Evolutionary conservation across 2,113 vertebrate species (phyloP).

Genomic region (Pardalotus punctatus): DNA sequence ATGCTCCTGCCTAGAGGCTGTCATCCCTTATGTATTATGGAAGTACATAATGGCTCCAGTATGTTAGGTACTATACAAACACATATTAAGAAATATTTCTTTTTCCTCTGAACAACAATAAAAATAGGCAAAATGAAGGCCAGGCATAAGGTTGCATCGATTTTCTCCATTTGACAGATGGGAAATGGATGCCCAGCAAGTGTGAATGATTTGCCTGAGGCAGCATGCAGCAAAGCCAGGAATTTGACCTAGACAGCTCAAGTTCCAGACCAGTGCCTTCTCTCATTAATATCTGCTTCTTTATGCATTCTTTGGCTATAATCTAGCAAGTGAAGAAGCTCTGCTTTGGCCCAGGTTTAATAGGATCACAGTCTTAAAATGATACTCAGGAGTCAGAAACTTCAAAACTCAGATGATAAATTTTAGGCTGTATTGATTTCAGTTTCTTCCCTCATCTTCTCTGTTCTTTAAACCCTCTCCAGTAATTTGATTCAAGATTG

Average conservation of each 20-base stretch:
- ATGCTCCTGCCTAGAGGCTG: background rate
- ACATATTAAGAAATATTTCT: background rate
- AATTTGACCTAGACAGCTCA: constrained; percentile 3
- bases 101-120: background rate
- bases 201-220: background rate
- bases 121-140: background rate
- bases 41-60: background rate
- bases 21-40: background rate
- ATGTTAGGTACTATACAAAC: background rate
- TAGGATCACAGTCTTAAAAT: background rate
- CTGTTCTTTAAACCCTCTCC: background rate
- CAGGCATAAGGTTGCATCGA: background rate
- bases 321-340: background rate
- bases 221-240: background rate
- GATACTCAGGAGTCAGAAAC: background rate
- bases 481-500: constrained; percentile 29
- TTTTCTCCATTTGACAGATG: constrained; percentile 10
- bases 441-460: background rate
- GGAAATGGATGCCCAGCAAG: background rate
- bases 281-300: constrained; percentile 5
- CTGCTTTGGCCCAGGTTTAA: background rate
- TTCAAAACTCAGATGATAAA: constrained; percentile 11
- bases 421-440: constrained; percentile 50
- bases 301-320: background rate
- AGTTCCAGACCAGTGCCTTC: constrained; percentile 13